Conservation (phyloP, 2,113 vertebrate species). For the Myrmecophaga tridactyla region DNA sequence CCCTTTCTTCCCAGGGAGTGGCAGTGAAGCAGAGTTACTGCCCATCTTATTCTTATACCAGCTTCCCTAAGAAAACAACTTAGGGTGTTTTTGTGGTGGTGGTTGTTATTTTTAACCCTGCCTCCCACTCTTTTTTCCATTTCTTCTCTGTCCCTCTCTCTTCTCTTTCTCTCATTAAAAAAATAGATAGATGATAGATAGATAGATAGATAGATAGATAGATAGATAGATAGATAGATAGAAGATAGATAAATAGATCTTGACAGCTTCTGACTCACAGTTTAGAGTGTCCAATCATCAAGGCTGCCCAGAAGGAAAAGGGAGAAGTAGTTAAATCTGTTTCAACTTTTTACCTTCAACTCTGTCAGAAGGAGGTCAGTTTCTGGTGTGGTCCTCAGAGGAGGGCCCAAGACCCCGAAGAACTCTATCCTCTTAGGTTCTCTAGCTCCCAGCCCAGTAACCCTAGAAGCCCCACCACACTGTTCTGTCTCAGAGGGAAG, state of each 20-base stretch:
- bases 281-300: conserved; percentile 55
- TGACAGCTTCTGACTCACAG: conserved; percentile 72
- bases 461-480: neutral
- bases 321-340: conserved; percentile 64
- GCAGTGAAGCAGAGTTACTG: neutral
- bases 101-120: neutral
- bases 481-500: neutral
- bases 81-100: neutral
- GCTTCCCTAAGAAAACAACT: neutral
- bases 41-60: neutral
- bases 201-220: too few species aligned
- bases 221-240: too few species aligned
- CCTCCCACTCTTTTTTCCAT: conserved; percentile 54
- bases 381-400: neutral
- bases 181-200: neutral
- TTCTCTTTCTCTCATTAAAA: neutral
- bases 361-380: neutral
- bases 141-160: conserved; percentile 21
- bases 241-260: neutral
- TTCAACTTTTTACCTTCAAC: conserved; percentile 64
- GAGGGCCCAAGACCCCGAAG: neutral
- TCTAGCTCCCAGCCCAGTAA: neutral
- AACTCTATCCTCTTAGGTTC: neutral
- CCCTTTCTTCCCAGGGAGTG: conserved; percentile 20
- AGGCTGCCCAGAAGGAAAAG: conserved; percentile 55